A percentile compares a stretch with the other conserved stretches of the same genome.
Conservation (phyloP, 1,140 invertebrate genomes). For the Brachionus paranguensis region DNA sequence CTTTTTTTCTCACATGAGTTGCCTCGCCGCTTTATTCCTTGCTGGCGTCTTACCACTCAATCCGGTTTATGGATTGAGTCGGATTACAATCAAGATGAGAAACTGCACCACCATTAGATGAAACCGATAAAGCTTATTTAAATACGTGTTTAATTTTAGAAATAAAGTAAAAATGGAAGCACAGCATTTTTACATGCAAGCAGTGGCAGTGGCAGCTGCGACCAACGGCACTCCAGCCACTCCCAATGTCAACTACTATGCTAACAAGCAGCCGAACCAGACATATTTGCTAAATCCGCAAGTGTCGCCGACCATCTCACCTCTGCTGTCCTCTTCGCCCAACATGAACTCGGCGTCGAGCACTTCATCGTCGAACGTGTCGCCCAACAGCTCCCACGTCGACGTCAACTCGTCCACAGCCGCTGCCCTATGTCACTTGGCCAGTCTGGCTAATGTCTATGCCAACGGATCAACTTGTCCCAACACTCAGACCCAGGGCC, state of each 20-base stretch:
- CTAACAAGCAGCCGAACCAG: background rate
- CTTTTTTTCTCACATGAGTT: background rate
- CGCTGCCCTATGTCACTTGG: slow-evolving; percentile 23
- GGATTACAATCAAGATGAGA: background rate
- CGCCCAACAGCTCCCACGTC: background rate
- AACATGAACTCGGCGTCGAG: background rate
- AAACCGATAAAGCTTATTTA: background rate
- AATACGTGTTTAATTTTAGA: background rate
- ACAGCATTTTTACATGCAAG: slow-evolving; percentile 38
- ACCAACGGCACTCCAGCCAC: background rate
- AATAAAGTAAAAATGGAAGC: background rate
- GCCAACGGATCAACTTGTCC: background rate
- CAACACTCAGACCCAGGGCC: background rate
- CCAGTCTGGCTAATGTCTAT: slow-evolving; percentile 32
- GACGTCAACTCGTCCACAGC: slow-evolving; percentile 10
- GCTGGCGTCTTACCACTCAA: background rate
- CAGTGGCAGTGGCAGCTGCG: background rate
- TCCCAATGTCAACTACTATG: background rate
- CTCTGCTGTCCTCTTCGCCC: background rate
- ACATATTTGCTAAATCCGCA: background rate
- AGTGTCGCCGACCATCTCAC: slow-evolving; percentile 7
- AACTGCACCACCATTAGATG: background rate
- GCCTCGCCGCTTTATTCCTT: background rate
- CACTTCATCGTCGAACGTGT: background rate
- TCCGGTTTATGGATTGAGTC: background rate